Evolutionary conservation across 2,113 vertebrate species (phyloP).

Genomic region (Pedionomus torquatus): DNA sequence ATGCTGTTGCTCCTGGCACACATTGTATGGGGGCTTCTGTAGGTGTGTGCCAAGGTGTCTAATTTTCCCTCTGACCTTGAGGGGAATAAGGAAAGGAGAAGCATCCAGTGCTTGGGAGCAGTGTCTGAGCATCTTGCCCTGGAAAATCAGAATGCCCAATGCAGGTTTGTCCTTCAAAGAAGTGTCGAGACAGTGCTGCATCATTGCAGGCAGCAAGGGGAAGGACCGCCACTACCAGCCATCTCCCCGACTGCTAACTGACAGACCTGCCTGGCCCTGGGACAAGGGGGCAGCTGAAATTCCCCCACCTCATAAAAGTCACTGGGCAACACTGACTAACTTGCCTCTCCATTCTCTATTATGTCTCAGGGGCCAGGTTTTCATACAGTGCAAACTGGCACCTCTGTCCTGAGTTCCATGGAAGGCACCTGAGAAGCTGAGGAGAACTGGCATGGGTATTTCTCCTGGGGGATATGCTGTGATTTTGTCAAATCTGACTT

Average conservation of each 20-base stretch:
- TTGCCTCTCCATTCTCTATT: not conserved
- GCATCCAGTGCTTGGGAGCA: not conserved
- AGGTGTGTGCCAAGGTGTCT: not conserved
- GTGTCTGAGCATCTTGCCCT: not conserved
- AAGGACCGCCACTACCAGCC: not conserved
- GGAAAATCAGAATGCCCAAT: rapidly evolving
- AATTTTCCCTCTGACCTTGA: not conserved
- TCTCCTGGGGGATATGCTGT: not conserved
- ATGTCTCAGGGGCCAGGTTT: not conserved
- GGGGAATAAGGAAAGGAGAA: not conserved
- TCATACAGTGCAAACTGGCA: not conserved
- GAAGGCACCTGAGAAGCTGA: not conserved
- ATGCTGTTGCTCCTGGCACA: not conserved
- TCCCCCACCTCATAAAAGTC: rapidly evolving
- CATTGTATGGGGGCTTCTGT: too few species aligned
- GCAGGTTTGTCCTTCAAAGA: not conserved
- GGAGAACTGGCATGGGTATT: not conserved
- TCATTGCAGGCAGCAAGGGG: not conserved
- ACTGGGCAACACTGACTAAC: not conserved
- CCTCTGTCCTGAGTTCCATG: not conserved
- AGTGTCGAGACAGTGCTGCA: not conserved
- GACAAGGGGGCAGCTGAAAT: not conserved
- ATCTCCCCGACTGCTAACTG: not conserved
- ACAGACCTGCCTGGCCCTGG: too few species aligned
- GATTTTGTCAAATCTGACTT: not conserved